Evolutionary conservation across 2,113 vertebrate species (phyloP), one percentile per base, ranked within the genome.

Genomic region (Mugil cephalus): DNA sequence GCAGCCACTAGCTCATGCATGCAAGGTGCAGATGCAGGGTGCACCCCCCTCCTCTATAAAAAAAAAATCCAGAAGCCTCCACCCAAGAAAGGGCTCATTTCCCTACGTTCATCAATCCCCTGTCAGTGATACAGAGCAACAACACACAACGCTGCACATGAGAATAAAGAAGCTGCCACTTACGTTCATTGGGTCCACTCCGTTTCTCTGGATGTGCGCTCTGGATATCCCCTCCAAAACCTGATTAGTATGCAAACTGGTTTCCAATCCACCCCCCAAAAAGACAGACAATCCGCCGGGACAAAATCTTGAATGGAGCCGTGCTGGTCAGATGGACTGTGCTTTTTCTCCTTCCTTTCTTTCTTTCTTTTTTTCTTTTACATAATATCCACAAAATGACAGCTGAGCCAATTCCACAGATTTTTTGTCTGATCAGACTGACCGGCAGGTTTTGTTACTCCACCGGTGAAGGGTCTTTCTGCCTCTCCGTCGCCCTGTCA

Each of bases 181-280:
- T 90, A 93, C 91, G 83, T 89, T 81, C 85, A 92, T 93, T 62
- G 70, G 88, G 83, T 8, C 67, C 80, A 10, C 65, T 66, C 77
- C n/a, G 66, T 74, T 36, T 80, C 68, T 83, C 21, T 85, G 86
- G 82, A 79, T 83, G 84, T 74, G 72, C 36, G 71, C 68, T 84
- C 69, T 77, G 78, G 85, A 52, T 79, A 21, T 85, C 74, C 78
- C 51, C 61, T 62, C 69, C 53, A 59, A 55, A 79, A 54, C 60
- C 74, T 75, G 87, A 90, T 92, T 79, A 77, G 84, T 88, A 89
- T 89, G 84, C 89, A 82, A 85, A 87, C 79, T 43, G 79, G 58
- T 80, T 62, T 84, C 80, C 87, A 80, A 70, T 85, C 45, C 48
- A 30, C 59, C 68, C 78, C 43, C 70, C n/a, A n/a, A 65, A 83